These are phyloP conservation scores for Thomomys bottae DNA, from an alignment of 2,113 vertebrate species.

Conservation along the genomic window DNA sequence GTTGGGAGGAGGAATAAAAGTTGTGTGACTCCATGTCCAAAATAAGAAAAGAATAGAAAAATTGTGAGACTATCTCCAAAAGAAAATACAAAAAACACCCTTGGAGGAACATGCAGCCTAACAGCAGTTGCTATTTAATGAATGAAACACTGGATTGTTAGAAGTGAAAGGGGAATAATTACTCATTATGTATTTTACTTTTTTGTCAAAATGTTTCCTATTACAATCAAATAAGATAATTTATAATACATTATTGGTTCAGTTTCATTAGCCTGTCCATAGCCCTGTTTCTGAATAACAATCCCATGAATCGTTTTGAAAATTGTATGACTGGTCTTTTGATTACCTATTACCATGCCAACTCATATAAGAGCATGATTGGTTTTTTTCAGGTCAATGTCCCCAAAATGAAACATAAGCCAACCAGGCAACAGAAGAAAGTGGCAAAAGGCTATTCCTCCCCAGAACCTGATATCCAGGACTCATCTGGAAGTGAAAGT, in stretches of 20 bases:
- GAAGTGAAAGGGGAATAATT: background rate
- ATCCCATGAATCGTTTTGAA: background rate
- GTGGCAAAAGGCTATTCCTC: slow-evolving; percentile 95
- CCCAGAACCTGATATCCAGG: slow-evolving; percentile 95
- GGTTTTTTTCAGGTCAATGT: slow-evolving; percentile 90
- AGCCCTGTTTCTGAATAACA: slow-evolving; percentile 15
- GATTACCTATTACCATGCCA: slow-evolving; percentile 14
- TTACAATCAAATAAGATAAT: slow-evolving; percentile 21
- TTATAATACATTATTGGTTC: background rate
- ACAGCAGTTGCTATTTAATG: background rate
- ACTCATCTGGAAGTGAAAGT: slow-evolving; percentile 98
- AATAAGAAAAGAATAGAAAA: too few relatives aligned
- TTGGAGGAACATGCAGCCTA: background rate
- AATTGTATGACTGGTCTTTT: background rate
- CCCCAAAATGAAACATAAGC: slow-evolving; percentile 95
- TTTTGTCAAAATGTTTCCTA: slow-evolving; percentile 20
- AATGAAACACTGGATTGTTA: background rate
- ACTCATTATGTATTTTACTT: background rate
- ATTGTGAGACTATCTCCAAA: too few relatives aligned
- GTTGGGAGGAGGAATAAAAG: too few relatives aligned
- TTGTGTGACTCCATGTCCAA: too few relatives aligned
- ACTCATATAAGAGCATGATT: background rate
- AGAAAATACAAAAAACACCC: background rate
- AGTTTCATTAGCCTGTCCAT: slow-evolving; percentile 26
- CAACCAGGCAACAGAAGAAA: slow-evolving; percentile 90